Evolutionary conservation across 2,797 vertebrate species (phyloP), one percentile per base, ranked within the genome.

Genomic region (Macropus fuliginosus): DNA sequence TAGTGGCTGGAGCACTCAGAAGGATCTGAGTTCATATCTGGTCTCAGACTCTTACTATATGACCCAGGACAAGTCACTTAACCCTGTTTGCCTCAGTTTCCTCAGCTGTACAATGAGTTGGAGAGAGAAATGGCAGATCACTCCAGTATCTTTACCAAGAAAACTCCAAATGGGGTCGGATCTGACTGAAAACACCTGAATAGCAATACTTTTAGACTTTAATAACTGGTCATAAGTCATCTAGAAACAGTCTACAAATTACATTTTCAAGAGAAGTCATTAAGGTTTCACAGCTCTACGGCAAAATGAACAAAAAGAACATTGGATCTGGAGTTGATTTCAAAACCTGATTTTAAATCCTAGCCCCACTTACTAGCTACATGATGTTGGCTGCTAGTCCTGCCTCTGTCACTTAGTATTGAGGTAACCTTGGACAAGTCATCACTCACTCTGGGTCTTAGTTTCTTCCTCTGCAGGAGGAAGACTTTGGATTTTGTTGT

Each of bases 321-420:
- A 46, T 3, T 81, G 74, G 40, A 10, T 81, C 27, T 46, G 18
- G 40, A 81, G 8, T 46, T 46, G 21, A 62, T 74, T 94, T 55
- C 50, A 50, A 74, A 94, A 59, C 54, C 62, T 31, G 54, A 92
- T 55, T 94, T 91, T 56, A 89, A 93, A 59, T 56, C n/a, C 57
- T 46, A n/a, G 57, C 92, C 56, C 89, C 1, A 40, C 62, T 74
- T 21, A 74, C 6, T 40, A n/a, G 6, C n/a, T 3, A 46, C 74
- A 81, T 27, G 18, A 46, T 81, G 2, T 8, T 81, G 21, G 18
- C 74, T 81, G 74, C 40, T 24, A 24, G 40, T n/a, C 21, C 29
- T 46, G 2, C 46, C 21, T 46, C 40, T 46, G 40, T 27, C 18
- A 24, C 21, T 46, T 46, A 81, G 40, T 21, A 46, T 10, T 31